These are phyloP conservation scores for Melospiza georgiana DNA, from an alignment of 2,113 vertebrate genomes.

Conservation along the genomic window DNA sequence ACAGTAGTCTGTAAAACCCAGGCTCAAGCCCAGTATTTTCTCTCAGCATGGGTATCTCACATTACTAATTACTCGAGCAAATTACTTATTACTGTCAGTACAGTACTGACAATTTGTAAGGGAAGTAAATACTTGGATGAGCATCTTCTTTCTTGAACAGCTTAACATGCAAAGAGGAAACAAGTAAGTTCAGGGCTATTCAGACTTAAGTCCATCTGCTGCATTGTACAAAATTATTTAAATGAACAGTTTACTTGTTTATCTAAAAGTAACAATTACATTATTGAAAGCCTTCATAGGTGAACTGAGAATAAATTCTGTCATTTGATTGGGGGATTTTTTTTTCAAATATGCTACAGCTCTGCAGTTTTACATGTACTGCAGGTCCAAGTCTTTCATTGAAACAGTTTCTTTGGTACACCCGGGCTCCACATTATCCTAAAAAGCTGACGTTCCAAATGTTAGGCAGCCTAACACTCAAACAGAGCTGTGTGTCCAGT, in stretches of 20 bases:
- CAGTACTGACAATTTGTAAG: neutral
- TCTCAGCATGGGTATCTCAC: neutral
- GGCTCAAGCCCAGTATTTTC: neutral
- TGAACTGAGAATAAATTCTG: neutral
- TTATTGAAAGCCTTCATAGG: neutral
- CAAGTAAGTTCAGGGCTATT: neutral
- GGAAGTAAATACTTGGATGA: neutral
- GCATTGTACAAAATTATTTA: neutral
- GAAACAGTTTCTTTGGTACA: neutral
- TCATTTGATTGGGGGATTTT: rapidly evolving
- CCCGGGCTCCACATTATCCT: neutral
- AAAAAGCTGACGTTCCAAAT: neutral
- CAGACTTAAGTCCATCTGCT: neutral
- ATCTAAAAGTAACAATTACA: neutral
- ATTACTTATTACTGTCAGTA: neutral
- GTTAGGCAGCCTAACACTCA: neutral
- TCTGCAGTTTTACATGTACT: neutral
- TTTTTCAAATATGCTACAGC: neutral
- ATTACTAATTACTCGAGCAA: neutral
- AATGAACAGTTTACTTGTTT: neutral
- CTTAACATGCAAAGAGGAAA: neutral
- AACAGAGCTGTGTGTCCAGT: neutral
- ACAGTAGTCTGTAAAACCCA: neutral
- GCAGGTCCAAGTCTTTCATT: neutral
- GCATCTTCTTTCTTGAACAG: neutral